Base-by-base conservation (phyloP, 2,888 invertebrate genomes). In the Fabriciana adippe region DNA sequence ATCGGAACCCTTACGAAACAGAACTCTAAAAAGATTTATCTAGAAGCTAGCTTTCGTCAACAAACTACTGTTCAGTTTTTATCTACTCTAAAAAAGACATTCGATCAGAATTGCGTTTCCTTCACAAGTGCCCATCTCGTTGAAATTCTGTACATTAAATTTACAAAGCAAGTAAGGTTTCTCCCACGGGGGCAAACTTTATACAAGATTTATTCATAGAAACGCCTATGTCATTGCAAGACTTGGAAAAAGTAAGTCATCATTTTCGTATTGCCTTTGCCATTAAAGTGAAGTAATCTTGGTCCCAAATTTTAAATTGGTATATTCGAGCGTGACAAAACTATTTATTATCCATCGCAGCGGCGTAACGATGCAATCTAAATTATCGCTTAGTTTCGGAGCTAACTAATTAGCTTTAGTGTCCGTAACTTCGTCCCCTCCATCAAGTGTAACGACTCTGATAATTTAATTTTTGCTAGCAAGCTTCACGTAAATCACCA, bases 301-400 rank as follows among this genome's bases (percentile, higher is more conserved):
- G 21, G 54, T 60, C 54, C 31, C 47, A 60, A 55, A 60, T 66
- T 60, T 66, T 54, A 60, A 60, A 59, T 66, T 4, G 4, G 45
- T 26, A 41, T 35, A 53, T 61, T 51, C 47, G 55, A 55, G 55
- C 59, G 63, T 67, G 65, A 69, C 55, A 74, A 73, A 72, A 74
- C 69, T 73, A 72, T 76, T 73, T 72, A 74, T 72, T 73, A 75
- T 74, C 72, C 64, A 67, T 61, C 73, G 73, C 74, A 73, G 70
- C 70, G 69, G 68, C 69, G 70, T 76, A 72, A 74, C 74, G 75
- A 69, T 75, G 76, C 81, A 78, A 79, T 79, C 78, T 80, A 84
- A 87, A 87, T 89, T 87, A 88, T 84, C 85, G 85, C 85, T 83
- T 83, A 87, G 86, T 87, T 87, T 82, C 80, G 80, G 78, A 80